Evolutionary conservation across 2,113 vertebrate genomes (phyloP).

Genomic region (rat (Rattus norvegicus)): GRCr8 NC_086019.1:36551001-36551500

Average conservation of each 20-base stretch:
- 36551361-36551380: slow-evolving; percentile 95
- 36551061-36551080: slow-evolving; percentile 94
- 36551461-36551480: too few relatives aligned
- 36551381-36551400: slow-evolving; percentile 95
- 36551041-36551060: slow-evolving; percentile 93
- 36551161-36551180: slow-evolving; percentile 90
- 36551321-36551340: slow-evolving; percentile 94
- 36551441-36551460: too few relatives aligned
- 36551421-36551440: slow-evolving; percentile 72
- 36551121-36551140: slow-evolving; percentile 91
- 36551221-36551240: slow-evolving; percentile 96
- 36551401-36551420: slow-evolving; percentile 64
- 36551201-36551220: slow-evolving; percentile 95
- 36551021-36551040: too few relatives aligned
- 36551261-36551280: slow-evolving; percentile 89
- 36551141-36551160: slow-evolving; percentile 93
- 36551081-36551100: slow-evolving; percentile 96
- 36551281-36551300: slow-evolving; percentile 88
- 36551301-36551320: slow-evolving; percentile 92
- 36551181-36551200: slow-evolving; percentile 92
- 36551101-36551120: slow-evolving; percentile 94
- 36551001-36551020: too few relatives aligned
- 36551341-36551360: slow-evolving; percentile 92
- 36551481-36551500: too few relatives aligned
- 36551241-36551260: slow-evolving; percentile 91